Conservation (phyloP, 2,797 vertebrate genomes). For the Myotis myotis region DNA sequence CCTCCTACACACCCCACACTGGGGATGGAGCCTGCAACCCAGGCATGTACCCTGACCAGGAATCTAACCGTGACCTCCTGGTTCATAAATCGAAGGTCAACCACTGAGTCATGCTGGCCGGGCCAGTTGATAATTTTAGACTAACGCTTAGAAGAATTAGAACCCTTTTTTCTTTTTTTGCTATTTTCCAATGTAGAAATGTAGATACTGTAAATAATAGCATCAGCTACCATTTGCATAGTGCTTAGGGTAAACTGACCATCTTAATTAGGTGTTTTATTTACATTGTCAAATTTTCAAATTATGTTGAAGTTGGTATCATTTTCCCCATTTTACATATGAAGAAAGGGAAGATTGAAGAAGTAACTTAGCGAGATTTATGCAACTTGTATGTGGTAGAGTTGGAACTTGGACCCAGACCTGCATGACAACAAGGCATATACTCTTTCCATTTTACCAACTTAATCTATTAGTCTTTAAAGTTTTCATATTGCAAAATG, state of each 20-base stretch:
- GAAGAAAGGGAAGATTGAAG: constrained; percentile 37
- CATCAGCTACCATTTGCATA: background rate
- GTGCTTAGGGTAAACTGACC: background rate
- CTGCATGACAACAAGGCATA: background rate
- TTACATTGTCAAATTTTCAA: constrained; percentile 55
- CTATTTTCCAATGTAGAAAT: background rate
- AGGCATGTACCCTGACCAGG: too few species aligned
- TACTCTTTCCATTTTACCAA: background rate
- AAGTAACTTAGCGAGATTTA: background rate
- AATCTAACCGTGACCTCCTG: too few species aligned
- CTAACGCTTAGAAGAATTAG: background rate
- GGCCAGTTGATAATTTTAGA: constrained; percentile 43
- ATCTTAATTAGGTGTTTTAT: background rate
- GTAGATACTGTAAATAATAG: background rate
- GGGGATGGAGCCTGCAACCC: too few species aligned
- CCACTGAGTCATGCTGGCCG: too few species aligned
- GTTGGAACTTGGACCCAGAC: constrained; percentile 10
- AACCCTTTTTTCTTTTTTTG: background rate
- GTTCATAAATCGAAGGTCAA: too few species aligned
- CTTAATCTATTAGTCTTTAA: constrained; percentile 35
- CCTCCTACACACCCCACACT: too few species aligned
- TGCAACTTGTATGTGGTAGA: background rate
- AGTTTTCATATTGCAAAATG: constrained; percentile 46
- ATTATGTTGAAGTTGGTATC: background rate
- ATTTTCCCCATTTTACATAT: constrained; percentile 34